Conservation (phyloP, 30 jellyfish, hydroid and myxozoan genomes). For the Aurelia sp. region DNA sequence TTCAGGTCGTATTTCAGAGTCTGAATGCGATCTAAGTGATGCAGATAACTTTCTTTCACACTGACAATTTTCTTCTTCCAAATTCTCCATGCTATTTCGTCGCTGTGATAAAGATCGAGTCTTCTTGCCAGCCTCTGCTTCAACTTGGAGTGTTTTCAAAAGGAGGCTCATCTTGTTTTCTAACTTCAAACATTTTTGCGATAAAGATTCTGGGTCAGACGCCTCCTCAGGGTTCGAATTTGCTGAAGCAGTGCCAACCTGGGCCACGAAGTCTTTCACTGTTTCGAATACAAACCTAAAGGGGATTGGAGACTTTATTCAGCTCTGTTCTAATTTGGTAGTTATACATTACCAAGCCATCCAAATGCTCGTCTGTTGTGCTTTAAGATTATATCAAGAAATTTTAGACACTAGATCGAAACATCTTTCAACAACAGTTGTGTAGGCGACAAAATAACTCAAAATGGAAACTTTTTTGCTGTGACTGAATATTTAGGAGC, state of each 20-base stretch:
- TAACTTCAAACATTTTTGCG: slow-evolving; percentile 75
- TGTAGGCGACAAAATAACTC: no score
- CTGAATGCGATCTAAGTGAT: slow-evolving; percentile 56
- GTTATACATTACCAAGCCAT: no score
- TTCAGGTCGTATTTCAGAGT: slow-evolving; percentile 49
- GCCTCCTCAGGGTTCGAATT: slow-evolving; percentile 67
- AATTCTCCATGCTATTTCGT: slow-evolving; percentile 77
- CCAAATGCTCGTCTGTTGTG: no score
- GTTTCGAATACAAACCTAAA: slow-evolving; percentile 85
- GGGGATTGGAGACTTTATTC: neutral
- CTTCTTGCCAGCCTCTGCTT: slow-evolving; percentile 80
- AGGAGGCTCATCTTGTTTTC: slow-evolving; percentile 84
- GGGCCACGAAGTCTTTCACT: slow-evolving; percentile 85
- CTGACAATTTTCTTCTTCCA: slow-evolving; percentile 60
- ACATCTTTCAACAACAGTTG: no score
- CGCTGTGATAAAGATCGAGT: slow-evolving; percentile 29
- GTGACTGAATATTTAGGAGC: no score
- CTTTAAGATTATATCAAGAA: no score
- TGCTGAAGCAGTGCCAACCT: slow-evolving; percentile 83
- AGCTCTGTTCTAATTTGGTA: no score
- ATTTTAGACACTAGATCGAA: no score
- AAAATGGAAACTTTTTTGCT: no score
- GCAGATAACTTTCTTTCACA: slow-evolving; percentile 55
- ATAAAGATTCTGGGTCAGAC: slow-evolving; percentile 70
- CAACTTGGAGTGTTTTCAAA: slow-evolving; percentile 87